Base-by-base conservation (phyloP, 2,888 invertebrate genomes). In the Ormyrus pomaceus region DNA sequence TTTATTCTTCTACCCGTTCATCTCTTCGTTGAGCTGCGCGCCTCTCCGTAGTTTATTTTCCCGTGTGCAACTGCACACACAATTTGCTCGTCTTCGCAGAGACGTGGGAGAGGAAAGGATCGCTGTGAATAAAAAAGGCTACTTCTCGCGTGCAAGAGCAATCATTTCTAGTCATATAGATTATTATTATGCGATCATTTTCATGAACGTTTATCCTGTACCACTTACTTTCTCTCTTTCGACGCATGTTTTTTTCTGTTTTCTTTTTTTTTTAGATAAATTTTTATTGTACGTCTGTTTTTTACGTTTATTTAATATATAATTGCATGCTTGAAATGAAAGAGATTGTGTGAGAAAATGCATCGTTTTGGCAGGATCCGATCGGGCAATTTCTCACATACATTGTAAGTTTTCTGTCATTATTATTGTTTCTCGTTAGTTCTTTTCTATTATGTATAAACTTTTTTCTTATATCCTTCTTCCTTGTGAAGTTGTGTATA, bases 291-390 rank as follows among this genome's bases (percentile, higher is more conserved):
- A 1, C 72, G 34, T 61, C 34, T 62, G n/a, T 71, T 74, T 56
- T 72, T 65, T 62, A 61, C 66, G 46, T 68, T 76, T 61, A 68
- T 76, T 76, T 62, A 65, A 75, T 78, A 50, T 79, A 50, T 55
- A 4, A 62, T 64, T 72, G 77, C 72, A 66, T 71, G 66, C 62
- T n/a, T 51, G 45, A 81, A 69, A 81, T 71, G 51, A 80, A 79
- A 58, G 61, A 65, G n/a, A 81, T 69, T 70, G 55, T 71, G 64
- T 56, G 59, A 45, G 69, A 69, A 79, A 81, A 48, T 83, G 81
- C 73, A 69, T 68, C 70, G 86, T 86, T 87, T 86, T 87, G 88
- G 88, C 90, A 85, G 90, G 89, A 87, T 88, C 89, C 88, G 85
- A 88, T 88, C 86, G 62, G 73, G 82, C 74, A 70, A 77, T 82